These are phyloP conservation scores for Scartelaos histophorus DNA, from an alignment of 2,113 vertebrate species.

Conservation along the genomic window DNA sequence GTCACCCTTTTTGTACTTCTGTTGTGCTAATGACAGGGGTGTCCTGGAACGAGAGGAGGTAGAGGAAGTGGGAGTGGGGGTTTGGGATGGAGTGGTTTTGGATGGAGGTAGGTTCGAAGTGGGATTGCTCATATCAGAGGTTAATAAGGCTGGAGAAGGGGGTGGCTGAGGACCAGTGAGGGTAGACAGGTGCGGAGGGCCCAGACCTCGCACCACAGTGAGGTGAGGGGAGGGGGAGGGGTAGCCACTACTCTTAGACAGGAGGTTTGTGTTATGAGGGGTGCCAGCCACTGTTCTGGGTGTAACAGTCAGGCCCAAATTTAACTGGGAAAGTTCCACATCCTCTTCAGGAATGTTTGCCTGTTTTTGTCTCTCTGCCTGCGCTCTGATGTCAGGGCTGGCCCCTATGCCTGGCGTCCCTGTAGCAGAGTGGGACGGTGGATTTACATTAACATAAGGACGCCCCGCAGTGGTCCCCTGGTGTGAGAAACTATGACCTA, in stretches of 20 bases:
- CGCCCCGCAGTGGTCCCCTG: slow-evolving; percentile 48
- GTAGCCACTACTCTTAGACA: slow-evolving; percentile 70
- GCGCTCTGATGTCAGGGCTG: slow-evolving; percentile 5
- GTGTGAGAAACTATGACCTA: slow-evolving; percentile 57
- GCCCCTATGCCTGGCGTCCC: neutral
- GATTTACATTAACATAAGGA: slow-evolving; percentile 55
- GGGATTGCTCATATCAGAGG: slow-evolving; percentile 51
- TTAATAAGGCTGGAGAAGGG: slow-evolving; percentile 46
- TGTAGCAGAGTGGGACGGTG: slow-evolving; percentile 57
- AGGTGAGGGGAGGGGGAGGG: slow-evolving; percentile 62
- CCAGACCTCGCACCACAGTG: slow-evolving; percentile 62
- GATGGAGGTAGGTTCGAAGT: slow-evolving; percentile 64
- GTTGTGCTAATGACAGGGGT: slow-evolving; percentile 83
- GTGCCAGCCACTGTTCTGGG: slow-evolving; percentile 38
- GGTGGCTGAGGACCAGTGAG: slow-evolving; percentile 55
- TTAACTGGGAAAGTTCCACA: slow-evolving; percentile 74
- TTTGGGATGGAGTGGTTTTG: slow-evolving; percentile 69
- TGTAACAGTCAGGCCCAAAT: slow-evolving; percentile 54
- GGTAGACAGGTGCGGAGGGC: slow-evolving; percentile 52
- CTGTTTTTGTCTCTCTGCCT: slow-evolving; percentile 63
- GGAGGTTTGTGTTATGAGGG: slow-evolving; percentile 65
- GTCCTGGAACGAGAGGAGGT: slow-evolving; percentile 83
- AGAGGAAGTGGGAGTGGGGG: slow-evolving; percentile 63
- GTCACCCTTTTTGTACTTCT: slow-evolving; percentile 92
- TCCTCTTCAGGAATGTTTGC: slow-evolving; percentile 75